phyloP scores from a whole-genome alignment of 2,888 invertebrate species.

The Palloptera scutellata region DNA sequence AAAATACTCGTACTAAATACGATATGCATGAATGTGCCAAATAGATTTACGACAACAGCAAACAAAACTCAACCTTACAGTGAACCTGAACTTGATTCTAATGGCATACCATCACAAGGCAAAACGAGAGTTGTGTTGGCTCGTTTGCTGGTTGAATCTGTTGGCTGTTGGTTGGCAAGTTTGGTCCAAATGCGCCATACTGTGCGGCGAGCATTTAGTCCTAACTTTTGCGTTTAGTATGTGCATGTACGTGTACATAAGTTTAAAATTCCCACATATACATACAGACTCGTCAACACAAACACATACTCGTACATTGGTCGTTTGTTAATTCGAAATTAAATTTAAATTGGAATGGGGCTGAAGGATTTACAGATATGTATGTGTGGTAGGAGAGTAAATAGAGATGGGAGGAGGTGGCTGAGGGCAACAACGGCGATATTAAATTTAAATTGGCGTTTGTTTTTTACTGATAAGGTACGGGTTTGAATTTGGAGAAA shows the following conservation, averaged over 20 bases:
- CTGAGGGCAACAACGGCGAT: background rate
- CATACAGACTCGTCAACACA: background rate
- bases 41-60: slow-evolving; percentile 5
- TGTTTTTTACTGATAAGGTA: background rate
- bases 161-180: background rate
- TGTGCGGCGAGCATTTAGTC: background rate
- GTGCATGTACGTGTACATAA: background rate
- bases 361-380: too few relatives aligned
- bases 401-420: too few relatives aligned
- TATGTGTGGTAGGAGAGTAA: background rate
- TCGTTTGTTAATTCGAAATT: slow-evolving; percentile 31
- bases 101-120: background rate
- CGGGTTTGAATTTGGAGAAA: background rate
- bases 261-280: slow-evolving; percentile 13
- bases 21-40: slow-evolving; percentile 10
- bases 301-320: slow-evolving; percentile 13
- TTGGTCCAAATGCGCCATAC: background rate
- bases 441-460: slow-evolving; percentile 14
- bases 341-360: slow-evolving; percentile 19
- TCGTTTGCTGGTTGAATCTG: background rate
- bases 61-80: background rate
- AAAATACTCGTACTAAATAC: too few relatives aligned
- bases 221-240: background rate
- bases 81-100: background rate
- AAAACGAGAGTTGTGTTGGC: background rate